These are phyloP conservation scores for Xenopus petersii DNA, from an alignment of 2,797 vertebrate genomes.

Conservation along the genomic window DNA sequence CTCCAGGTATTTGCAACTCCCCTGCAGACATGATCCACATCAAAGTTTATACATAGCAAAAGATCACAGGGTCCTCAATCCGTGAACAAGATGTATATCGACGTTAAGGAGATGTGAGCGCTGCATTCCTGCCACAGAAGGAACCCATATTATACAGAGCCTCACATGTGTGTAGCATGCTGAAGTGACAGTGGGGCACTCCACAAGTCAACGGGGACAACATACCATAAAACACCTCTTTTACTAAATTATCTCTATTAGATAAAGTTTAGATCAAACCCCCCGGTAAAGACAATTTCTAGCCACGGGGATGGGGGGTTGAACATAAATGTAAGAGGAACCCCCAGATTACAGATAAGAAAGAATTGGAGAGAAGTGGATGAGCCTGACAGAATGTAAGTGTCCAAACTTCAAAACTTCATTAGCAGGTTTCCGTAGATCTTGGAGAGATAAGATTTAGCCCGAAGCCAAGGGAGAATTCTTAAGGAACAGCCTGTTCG, in stretches of 20 bases:
- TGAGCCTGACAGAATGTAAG: too few relatives aligned
- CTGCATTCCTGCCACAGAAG: neutral
- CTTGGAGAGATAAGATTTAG: slow-evolving; percentile 14
- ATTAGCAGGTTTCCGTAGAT: neutral
- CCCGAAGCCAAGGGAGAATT: slow-evolving; percentile 3
- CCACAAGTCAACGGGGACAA: too few relatives aligned
- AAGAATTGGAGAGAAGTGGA: too few relatives aligned
- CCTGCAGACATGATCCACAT: slow-evolving; percentile 32
- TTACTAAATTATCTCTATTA: too few relatives aligned
- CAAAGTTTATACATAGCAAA: slow-evolving; percentile 22
- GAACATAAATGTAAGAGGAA: too few relatives aligned
- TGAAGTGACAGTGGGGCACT: too few relatives aligned
- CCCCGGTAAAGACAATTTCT: too few relatives aligned
- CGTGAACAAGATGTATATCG: slow-evolving; percentile 33
- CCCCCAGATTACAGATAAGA: too few relatives aligned
- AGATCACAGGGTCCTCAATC: slow-evolving; percentile 31
- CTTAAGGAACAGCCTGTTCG: neutral
- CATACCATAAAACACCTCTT: too few relatives aligned
- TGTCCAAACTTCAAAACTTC: neutral
- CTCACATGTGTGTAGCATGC: too few relatives aligned
- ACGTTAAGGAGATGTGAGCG: slow-evolving; percentile 1
- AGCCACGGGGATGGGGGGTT: too few relatives aligned
- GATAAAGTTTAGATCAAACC: too few relatives aligned
- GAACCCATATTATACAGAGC: slow-evolving; percentile 8
- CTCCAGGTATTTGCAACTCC: neutral